These are phyloP conservation scores for Daboia siamensis DNA, from an alignment of 2,113 vertebrate genomes.

Conservation along the genomic window DNA sequence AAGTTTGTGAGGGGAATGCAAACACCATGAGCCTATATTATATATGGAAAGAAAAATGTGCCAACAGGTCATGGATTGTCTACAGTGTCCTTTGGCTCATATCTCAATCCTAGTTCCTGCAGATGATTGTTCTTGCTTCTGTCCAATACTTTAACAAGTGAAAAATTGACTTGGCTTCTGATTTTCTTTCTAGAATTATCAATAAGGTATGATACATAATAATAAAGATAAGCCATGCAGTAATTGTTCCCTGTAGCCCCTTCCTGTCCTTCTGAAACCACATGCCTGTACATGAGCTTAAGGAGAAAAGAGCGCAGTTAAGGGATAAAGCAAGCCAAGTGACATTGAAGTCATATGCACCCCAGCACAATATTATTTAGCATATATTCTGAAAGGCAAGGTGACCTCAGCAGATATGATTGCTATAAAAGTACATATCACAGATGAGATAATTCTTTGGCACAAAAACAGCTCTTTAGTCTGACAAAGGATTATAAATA, in stretches of 20 bases:
- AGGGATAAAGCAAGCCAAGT: neutral
- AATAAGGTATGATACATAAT: neutral
- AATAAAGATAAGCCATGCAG: neutral
- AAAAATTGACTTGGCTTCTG: neutral
- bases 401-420: neutral
- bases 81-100: neutral
- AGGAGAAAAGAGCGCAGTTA: conserved; percentile 2
- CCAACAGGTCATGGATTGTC: neutral
- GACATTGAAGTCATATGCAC: neutral
- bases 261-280: neutral
- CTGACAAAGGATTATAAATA: neutral
- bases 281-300: neutral
- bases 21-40: neutral
- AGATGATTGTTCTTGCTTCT: neutral
- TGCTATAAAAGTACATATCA: conserved; percentile 18
- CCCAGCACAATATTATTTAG: conserved; percentile 5
- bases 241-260: neutral
- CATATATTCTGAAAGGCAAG: neutral
- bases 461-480: neutral
- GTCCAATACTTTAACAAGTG: neutral
- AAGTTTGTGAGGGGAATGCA: neutral
- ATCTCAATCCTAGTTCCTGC: neutral
- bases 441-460: neutral
- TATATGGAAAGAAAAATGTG: neutral
- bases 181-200: neutral